Evolutionary conservation across 37 sponge, comb jelly and placozoan species (phyloP).

Genomic region (Bolinopsis microptera): DNA sequence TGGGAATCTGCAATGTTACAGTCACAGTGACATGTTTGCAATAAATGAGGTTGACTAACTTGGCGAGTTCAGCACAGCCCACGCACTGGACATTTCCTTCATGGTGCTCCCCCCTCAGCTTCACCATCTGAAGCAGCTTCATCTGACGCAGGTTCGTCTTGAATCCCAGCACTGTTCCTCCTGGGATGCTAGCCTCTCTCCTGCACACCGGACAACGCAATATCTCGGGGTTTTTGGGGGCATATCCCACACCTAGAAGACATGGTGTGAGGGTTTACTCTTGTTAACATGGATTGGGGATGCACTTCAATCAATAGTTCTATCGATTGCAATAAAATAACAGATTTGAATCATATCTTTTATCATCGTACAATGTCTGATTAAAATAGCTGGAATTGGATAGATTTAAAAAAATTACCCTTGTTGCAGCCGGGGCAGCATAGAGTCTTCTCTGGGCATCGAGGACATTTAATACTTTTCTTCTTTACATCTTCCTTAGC

Average conservation of each 20-base stretch:
- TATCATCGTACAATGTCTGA: too few species aligned
- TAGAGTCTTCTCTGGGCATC: conserved; percentile 59
- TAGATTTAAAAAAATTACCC: conserved; percentile 8
- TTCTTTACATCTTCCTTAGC: conserved; percentile 64
- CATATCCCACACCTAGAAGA: conserved; percentile 32
- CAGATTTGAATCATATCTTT: too few species aligned
- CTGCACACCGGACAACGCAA: conserved; percentile 54
- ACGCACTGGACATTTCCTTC: conserved; percentile 27
- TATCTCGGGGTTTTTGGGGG: conserved; percentile 63
- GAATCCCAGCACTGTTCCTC: conserved; percentile 63
- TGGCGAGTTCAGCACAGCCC: conserved; percentile 14
- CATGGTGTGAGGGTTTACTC: too few species aligned
- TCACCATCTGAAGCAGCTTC: conserved; percentile 65
- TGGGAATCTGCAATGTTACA: too few species aligned
- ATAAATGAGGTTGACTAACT: conserved; percentile 25
- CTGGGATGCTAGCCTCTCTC: conserved; percentile 46
- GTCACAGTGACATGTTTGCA: too few species aligned
- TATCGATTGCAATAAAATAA: too few species aligned
- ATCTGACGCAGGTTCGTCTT: conserved; percentile 54
- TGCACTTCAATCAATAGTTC: too few species aligned
- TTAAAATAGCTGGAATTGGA: too few species aligned
- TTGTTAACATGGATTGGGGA: too few species aligned
- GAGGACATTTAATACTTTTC: conserved; percentile 40
- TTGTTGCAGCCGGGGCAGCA: conserved; percentile 64
- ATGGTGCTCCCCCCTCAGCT: conserved; percentile 40